Evolutionary conservation across 64 coral and sea anemone genomes (phyloP).

Genomic region (Porites australiensis): DNA sequence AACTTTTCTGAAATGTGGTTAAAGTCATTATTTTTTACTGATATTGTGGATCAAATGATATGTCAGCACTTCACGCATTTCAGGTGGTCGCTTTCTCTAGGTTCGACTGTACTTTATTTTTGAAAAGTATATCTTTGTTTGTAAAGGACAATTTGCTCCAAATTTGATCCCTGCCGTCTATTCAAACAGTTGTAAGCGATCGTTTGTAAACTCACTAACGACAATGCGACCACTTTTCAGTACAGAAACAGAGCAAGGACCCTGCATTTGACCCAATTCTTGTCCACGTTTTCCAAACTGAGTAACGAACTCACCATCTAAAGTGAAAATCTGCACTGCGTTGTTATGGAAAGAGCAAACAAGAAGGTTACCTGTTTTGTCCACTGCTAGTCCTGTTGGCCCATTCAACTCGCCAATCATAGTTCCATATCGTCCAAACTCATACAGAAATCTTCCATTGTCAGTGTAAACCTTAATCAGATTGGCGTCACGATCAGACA

Average conservation of each 20-base stretch:
- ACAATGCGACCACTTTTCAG: not conserved
- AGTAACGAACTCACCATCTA: constrained; percentile 2
- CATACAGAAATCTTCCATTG: not conserved
- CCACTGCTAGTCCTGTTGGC: constrained; percentile 40
- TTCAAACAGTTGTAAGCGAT: not conserved
- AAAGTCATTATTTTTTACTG: too few relatives aligned
- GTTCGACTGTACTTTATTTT: too few relatives aligned
- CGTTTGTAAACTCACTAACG: not conserved
- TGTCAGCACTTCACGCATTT: too few relatives aligned
- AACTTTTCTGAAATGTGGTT: too few relatives aligned
- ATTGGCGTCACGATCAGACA: not conserved
- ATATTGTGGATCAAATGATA: too few relatives aligned
- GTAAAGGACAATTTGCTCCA: too few relatives aligned
- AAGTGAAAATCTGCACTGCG: not conserved
- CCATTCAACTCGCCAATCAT: not conserved
- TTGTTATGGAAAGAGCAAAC: not conserved
- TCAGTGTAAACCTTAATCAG: not conserved
- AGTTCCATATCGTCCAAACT: not conserved
- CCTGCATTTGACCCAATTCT: not conserved
- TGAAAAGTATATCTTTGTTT: too few relatives aligned
- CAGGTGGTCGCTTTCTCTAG: too few relatives aligned
- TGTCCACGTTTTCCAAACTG: not conserved
- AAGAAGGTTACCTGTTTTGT: constrained; percentile 28
- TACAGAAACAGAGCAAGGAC: not conserved
- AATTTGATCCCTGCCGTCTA: too few relatives aligned